A percentile compares a stretch with the other conserved stretches of the same genome.
Conservation (phyloP, 2,113 vertebrate genomes). For the Dasyprocta punctata region DNA sequence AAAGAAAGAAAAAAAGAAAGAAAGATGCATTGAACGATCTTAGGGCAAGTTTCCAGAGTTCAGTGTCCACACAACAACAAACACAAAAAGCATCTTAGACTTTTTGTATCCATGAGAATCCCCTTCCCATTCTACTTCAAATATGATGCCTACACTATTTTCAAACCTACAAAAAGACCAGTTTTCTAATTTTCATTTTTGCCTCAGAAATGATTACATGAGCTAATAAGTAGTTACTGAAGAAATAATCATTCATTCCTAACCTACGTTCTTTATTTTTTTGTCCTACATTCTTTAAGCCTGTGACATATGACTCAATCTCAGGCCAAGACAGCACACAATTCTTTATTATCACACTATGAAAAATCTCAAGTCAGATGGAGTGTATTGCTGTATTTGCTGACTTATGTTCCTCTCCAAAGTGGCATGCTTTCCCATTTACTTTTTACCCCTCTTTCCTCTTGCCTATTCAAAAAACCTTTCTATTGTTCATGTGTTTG, state of each 20-base stretch:
- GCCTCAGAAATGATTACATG: not conserved
- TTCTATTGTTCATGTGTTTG: not conserved
- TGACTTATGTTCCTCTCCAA: not conserved
- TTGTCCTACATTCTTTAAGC: not conserved
- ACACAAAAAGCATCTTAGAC: not conserved
- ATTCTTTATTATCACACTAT: not conserved
- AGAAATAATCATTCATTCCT: not conserved
- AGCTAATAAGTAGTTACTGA: not conserved
- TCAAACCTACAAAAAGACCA: not conserved
- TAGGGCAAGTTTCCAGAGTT: not conserved
- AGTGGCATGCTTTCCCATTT: not conserved
- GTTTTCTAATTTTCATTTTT: not conserved
- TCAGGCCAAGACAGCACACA: not conserved
- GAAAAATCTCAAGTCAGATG: not conserved
- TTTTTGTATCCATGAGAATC: not conserved
- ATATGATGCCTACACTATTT: not conserved
- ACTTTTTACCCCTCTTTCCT: not conserved
- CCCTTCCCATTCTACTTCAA: not conserved
- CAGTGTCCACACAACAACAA: not conserved
- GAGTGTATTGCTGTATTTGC: not conserved
- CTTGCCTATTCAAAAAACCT: not conserved
- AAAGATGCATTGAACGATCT: not conserved
- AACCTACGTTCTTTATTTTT: too few species aligned
- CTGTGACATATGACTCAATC: not conserved
- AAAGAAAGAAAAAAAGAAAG: not conserved